Evolutionary conservation across 2,888 invertebrate genomes (phyloP).

Genomic region (Colletes collaris): DNA sequence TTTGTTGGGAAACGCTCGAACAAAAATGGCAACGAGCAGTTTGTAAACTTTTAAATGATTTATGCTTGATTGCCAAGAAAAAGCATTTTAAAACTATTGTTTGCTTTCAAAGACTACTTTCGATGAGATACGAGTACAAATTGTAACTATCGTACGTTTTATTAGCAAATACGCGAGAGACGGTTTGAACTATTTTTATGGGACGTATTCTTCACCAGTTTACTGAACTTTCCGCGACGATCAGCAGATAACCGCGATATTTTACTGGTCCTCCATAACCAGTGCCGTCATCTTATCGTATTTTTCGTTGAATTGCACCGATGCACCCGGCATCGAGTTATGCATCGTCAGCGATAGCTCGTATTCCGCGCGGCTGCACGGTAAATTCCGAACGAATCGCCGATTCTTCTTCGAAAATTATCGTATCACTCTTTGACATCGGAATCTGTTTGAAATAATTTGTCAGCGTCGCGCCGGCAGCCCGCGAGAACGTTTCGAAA

Average conservation of each 20-base stretch:
- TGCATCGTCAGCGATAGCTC: conserved; percentile 49
- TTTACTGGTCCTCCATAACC: conserved; percentile 37
- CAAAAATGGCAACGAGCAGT: too few species aligned
- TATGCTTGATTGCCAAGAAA: too few species aligned
- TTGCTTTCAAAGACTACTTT: too few species aligned
- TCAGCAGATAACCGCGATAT: conserved; percentile 57
- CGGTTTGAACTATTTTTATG: conserved; percentile 26
- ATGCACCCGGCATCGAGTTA: conserved; percentile 54
- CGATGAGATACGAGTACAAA: too few species aligned
- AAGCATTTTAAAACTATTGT: too few species aligned
- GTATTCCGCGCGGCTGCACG: conserved; percentile 9
- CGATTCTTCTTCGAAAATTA: conserved; percentile 38
- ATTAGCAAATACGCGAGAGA: neutral
- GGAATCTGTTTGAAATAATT: conserved; percentile 2
- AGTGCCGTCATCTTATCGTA: conserved; percentile 48
- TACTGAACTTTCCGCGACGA: conserved; percentile 51
- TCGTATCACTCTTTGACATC: conserved; percentile 15
- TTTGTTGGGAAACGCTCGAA: too few species aligned
- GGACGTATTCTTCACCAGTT: conserved; percentile 48
- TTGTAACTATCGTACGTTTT: neutral
- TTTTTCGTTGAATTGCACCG: conserved; percentile 44
- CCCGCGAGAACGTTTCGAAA: too few species aligned
- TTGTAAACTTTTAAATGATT: too few species aligned
- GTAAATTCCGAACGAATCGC: conserved; percentile 34
- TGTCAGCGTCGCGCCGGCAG: neutral